Conservation (phyloP, 2,113 vertebrate genomes). For the Saimiri boliviensis region DNA sequence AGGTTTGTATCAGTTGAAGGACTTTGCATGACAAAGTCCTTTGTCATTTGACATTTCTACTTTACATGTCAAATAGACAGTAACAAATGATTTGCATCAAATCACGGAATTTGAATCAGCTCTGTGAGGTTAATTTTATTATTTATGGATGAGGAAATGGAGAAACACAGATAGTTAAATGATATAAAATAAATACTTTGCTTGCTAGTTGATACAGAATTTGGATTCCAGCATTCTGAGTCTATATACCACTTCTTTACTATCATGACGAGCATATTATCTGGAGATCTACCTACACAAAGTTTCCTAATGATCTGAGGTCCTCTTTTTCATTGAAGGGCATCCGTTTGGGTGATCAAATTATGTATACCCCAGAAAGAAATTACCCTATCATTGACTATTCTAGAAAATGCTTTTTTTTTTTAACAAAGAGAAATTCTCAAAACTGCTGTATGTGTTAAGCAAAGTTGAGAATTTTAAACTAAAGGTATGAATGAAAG, state of each 20-base stretch:
- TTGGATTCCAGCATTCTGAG: not conserved
- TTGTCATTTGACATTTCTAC: too few species aligned
- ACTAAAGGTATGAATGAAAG: not conserved
- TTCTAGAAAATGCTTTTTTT: not conserved
- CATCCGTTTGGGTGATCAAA: not conserved
- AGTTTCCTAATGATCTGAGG: not conserved
- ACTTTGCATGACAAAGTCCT: not conserved
- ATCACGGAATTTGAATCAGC: not conserved
- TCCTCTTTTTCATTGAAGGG: not conserved
- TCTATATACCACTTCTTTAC: not conserved
- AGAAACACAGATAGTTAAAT: not conserved
- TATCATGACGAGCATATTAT: not conserved
- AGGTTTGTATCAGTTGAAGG: not conserved
- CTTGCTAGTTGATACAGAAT: not conserved
- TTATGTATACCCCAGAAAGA: not conserved
- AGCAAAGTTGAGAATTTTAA: not conserved
- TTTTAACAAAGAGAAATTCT: not conserved
- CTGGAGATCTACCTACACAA: not conserved
- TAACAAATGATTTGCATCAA: too few species aligned
- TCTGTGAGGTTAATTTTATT: not conserved
- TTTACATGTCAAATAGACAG: too few species aligned
- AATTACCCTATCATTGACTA: not conserved
- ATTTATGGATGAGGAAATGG: not conserved
- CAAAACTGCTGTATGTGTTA: not conserved
- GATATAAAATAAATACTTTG: not conserved